Evolutionary conservation across 2,113 vertebrate genomes (phyloP).

Genomic region (Tyto alba): DNA sequence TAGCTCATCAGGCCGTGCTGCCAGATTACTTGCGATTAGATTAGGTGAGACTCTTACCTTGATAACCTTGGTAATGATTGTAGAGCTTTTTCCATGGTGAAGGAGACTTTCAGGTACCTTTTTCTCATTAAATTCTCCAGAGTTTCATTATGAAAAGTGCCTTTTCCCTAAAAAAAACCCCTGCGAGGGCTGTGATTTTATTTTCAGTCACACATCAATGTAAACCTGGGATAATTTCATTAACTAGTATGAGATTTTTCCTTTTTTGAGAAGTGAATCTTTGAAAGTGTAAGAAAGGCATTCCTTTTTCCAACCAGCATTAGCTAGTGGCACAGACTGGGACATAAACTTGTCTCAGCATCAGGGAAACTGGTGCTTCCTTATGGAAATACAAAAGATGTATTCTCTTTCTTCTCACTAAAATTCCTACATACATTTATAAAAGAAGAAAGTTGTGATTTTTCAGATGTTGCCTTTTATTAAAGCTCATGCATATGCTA

Average conservation of each 20-base stretch:
- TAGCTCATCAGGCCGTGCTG: conserved; percentile 5
- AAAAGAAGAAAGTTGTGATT: not conserved
- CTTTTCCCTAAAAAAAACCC: not conserved
- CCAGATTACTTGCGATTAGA: not conserved
- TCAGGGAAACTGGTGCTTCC: not conserved
- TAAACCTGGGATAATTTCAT: not conserved
- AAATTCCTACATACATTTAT: not conserved
- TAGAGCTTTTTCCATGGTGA: not conserved
- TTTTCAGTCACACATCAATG: not conserved
- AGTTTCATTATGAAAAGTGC: not conserved
- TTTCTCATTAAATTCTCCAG: not conserved
- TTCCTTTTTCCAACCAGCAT: not conserved
- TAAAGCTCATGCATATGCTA: not conserved
- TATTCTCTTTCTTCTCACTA: not conserved
- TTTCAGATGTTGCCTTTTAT: not conserved
- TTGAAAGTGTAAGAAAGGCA: not conserved
- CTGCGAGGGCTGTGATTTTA: not conserved
- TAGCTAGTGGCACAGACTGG: not conserved
- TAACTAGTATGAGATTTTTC: not conserved
- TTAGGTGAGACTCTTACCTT: not conserved
- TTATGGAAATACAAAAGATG: not conserved
- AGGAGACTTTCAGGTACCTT: not conserved
- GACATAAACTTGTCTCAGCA: not conserved
- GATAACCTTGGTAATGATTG: not conserved
- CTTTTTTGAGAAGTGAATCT: not conserved